These are phyloP conservation scores for Hypomecis punctinalis DNA, from an alignment of 2,888 invertebrate species.

Conservation along the genomic window DNA sequence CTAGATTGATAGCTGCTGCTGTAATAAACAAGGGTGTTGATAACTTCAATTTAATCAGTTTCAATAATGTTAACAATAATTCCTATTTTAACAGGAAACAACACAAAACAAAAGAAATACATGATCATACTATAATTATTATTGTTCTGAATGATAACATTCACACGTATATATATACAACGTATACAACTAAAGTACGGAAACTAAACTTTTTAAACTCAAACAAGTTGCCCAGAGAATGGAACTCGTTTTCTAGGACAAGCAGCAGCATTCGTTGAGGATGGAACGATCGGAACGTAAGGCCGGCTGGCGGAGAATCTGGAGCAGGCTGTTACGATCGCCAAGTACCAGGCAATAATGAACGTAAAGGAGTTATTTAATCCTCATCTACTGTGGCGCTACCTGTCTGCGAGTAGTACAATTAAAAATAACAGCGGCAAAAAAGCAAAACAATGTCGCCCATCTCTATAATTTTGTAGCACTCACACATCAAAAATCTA, in stretches of 20 bases:
- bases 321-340: constrained; percentile 84
- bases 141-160: too few relatives aligned
- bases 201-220: not conserved
- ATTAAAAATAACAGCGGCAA: constrained; percentile 16
- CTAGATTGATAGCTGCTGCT: too few relatives aligned
- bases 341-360: constrained; percentile 77
- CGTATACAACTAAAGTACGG: not conserved
- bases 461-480: not conserved
- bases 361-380: constrained; percentile 26
- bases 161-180: too few relatives aligned
- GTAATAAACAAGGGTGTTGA: too few relatives aligned
- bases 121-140: too few relatives aligned
- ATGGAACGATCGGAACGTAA: constrained; percentile 81
- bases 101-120: too few relatives aligned
- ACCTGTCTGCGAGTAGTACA: constrained; percentile 51
- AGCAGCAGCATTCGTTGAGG: constrained; percentile 37
- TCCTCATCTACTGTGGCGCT: constrained; percentile 32
- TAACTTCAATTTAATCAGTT: too few relatives aligned
- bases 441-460: not conserved
- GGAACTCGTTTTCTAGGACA: constrained; percentile 16
- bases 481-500: not conserved
- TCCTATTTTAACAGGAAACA: too few relatives aligned
- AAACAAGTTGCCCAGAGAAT: not conserved
- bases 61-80: too few relatives aligned
- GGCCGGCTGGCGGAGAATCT: constrained; percentile 80